Percentiles rank a stretch among this genome's conserved stretches.
Evolutionary conservation across 2,113 vertebrate genomes (phyloP).

Genomic region (Ciconia boyciana): DNA sequence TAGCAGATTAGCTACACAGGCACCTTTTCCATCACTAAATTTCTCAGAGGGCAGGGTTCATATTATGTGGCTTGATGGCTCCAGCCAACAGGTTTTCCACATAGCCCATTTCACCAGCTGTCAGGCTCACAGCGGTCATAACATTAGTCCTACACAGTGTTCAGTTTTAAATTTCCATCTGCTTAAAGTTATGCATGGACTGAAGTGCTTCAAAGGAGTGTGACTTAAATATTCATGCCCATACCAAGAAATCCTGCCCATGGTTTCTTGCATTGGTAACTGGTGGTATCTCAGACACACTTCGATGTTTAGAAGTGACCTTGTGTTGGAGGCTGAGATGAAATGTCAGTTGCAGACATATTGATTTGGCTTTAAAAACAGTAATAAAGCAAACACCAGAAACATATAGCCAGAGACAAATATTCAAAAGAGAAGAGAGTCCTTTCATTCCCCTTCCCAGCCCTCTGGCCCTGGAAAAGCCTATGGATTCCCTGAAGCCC

Average conservation of each 20-base stretch:
- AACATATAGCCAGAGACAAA: fast-evolving
- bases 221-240: not conserved
- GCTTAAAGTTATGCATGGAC: not conserved
- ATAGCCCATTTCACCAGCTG: not conserved
- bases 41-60: not conserved
- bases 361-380: not conserved
- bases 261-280: not conserved
- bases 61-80: fast-evolving
- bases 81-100: not conserved
- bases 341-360: not conserved
- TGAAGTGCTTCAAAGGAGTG: not conserved
- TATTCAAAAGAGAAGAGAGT: not conserved
- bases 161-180: not conserved
- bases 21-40: not conserved
- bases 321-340: not conserved
- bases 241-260: not conserved
- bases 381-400: not conserved
- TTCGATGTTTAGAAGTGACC: not conserved
- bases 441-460: not conserved
- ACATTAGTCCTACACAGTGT: not conserved
- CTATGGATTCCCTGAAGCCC: not conserved
- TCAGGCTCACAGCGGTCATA: not conserved
- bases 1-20: not conserved
- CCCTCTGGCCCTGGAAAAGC: not conserved
- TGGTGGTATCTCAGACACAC: not conserved